Evolutionary conservation across 2,888 invertebrate species (phyloP), one percentile per base, ranked within the genome.

Genomic region (Pocota personata): DNA sequence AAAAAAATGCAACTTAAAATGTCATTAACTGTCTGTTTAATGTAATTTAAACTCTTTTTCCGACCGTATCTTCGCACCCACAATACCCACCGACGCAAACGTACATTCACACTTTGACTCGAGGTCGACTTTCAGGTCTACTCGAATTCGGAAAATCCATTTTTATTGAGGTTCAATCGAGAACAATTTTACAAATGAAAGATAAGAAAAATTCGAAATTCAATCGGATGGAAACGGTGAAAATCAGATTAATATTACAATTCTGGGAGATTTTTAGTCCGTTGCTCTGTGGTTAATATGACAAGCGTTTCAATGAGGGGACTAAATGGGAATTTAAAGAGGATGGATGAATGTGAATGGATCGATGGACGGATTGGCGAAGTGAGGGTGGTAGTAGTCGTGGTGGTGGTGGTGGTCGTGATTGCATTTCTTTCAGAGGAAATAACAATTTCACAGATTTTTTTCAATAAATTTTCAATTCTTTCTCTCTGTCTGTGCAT

Each of bases 201-300:
- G 37, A 43, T 0, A 64, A 48, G 46, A 48, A 48, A 19, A 48
- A 32, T 48, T 37, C 27, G n/a, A 76, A 76, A 76, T 14, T 27
- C 66, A 76, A 57, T 76, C 76, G 66, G 35, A 57, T 76, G 57
- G 58, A 76, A 76, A 76, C 57, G 66, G 57, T 50, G 72, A 57
- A 66, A 76, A 58, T 67, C 76, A 48, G 76, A 76, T 76, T 67
- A 67, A 67, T 58, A 76, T 76, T 40, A 76, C 27, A 48, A 67
- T 66, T 76, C 76, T 43, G 58, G 3, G 24, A 60, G 58, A 24
- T 37, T 35, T 14, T 3, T 24, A 19, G 72, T 19, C 35, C 72
- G 48, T 72, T 72, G 48, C 58, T 60, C 55, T 46, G 48, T 60
- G 14, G 32, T 71, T 58, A 57, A 58, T 76, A 52, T 48, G 66